Evolutionary conservation across 2,888 invertebrate species (phyloP), one percentile per base, ranked within the genome.

Genomic region (Oscheius myriophilus): DNA sequence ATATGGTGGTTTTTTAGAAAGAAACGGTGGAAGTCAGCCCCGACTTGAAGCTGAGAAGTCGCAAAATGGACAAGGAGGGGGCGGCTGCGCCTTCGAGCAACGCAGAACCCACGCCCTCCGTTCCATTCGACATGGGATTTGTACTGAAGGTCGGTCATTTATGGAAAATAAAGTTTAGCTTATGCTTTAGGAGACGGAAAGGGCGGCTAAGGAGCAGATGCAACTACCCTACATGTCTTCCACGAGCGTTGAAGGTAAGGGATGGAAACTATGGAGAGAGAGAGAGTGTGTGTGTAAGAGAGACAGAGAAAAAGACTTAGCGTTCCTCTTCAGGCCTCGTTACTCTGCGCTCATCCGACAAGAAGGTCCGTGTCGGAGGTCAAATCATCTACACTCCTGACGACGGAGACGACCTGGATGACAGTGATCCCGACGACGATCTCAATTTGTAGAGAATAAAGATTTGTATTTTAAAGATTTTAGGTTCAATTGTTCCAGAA

Each of bases 271-370:
- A n/a, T n/a, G n/a, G n/a, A n/a, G n/a, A n/a, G n/a, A n/a, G n/a
- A n/a, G n/a, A n/a, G n/a, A n/a, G n/a, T n/a, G n/a, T n/a, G n/a
- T n/a, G n/a, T n/a, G n/a, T n/a, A n/a, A n/a, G n/a, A n/a, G n/a
- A n/a, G n/a, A n/a, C n/a, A 43, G 45, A 33, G 33, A 9, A 33
- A 18, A 33, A 33, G 33, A 33, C 3, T 6, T 33, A 33, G 9
- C n/a, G n/a, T n/a, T n/a, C n/a, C n/a, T n/a, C n/a, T n/a, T n/a
- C 18, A 80, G 80, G 79, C 41, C 72, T 83, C 11, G 81, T 79
- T 1, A 66, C 79, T 46, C 75, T 80, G 45, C 78, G 80, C 21
- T 66, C 69, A 0, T 61, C 75, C 0, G 76, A 96, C 68, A 98
- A 96, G 89, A 81, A 80, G 64, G 75, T 82, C 33, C 71, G 81